Base-by-base conservation (phyloP, 1,140 invertebrate genomes). In the Linepithema humile region DNA sequence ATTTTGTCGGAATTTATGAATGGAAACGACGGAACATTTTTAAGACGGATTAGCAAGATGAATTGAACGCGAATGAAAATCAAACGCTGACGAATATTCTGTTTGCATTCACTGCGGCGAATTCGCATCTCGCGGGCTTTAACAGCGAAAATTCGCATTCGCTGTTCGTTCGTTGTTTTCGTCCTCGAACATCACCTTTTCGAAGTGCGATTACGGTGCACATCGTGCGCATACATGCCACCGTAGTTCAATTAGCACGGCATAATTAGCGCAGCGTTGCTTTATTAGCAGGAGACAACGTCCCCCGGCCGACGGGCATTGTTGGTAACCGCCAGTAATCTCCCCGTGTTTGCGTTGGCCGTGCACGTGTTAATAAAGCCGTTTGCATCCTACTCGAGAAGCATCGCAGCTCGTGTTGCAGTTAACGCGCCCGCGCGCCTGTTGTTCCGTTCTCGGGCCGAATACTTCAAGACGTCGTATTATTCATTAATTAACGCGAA, bases 281-380 rank as follows among this genome's bases (percentile, higher is more conserved):
- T 91, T 88, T 88, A 91, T 94, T 94, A 93, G 92, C 92, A 82
- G 45, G 86, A 91, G 90, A 91, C 87, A 90, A 90, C 88, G 90
- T 88, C 78, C 65, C 84, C 77, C 75, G 86, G 75, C 85, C 80
- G 78, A 85, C 80, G 57, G 84, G 85, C 89, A 89, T 89, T 88
- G 84, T 89, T 90, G 74, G 85, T 88, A 89, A 87, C 83, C 85
- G 86, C 88, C 88, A 83, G 88, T 91, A 89, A 91, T 92, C 88
- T 90, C 83, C 77, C 78, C 82, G 60, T 83, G 87, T 90, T 90
- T 89, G 77, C 86, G 80, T 86, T 88, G 82, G 74, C 32, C 70
- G 82, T 73, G 83, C 89, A 91, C 90, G 88, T 91, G 91, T 90
- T 92, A 92, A 92, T 84, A 78, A 90, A 91, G 89, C 84, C 86